Base-by-base conservation (phyloP, 2,797 vertebrate genomes). In the Helicolenus hilgendorfi region DNA sequence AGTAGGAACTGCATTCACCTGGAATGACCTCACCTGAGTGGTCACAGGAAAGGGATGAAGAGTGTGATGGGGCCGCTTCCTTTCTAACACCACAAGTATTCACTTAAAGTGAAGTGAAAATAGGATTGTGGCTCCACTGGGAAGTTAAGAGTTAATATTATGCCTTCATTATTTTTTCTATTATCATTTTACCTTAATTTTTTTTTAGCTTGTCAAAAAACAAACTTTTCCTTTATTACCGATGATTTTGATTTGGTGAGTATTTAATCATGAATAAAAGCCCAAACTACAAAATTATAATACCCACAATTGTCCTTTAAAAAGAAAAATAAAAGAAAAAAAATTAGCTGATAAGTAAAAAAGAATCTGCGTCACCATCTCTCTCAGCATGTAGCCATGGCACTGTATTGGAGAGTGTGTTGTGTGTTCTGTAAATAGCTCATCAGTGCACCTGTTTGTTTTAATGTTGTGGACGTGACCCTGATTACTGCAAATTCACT, bases 401-500 rank as follows among this genome's bases (percentile, higher is more conserved):
- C 58, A 1, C 5, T 18, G 70, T 10, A 1, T 18, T 7, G 65
- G 41, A 77, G 31, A 22, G 73, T 22, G 62, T 53, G 81, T 36
- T 63, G 71, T 77, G 76, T 72, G 78, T 67, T 89, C 90, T 92
- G 78, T 87, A 91, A 95, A 95, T 92, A 96, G 89, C 83, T 67
- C 13, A 0, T 89, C 75, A 31, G 36, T 68, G 83, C 93, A 90
- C 91, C 92, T 92, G 90, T 90, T 86, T 78, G 78, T 81, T 76
- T 84, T 86, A 84, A 93, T 84, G 89, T 89, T 72, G 60, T 90
- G 83, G 85, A 89, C 77, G 35, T 86, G 92, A 94, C 92, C 92
- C 89, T 90, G 90, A 95, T 95, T 92, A 95, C 79, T 29, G 59
- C 83, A 89, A 88, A 94, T 91, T 92, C 91, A 91, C 89, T 74